Conservation (phyloP, 2,888 invertebrate genomes). For the Graphium colonna region DNA sequence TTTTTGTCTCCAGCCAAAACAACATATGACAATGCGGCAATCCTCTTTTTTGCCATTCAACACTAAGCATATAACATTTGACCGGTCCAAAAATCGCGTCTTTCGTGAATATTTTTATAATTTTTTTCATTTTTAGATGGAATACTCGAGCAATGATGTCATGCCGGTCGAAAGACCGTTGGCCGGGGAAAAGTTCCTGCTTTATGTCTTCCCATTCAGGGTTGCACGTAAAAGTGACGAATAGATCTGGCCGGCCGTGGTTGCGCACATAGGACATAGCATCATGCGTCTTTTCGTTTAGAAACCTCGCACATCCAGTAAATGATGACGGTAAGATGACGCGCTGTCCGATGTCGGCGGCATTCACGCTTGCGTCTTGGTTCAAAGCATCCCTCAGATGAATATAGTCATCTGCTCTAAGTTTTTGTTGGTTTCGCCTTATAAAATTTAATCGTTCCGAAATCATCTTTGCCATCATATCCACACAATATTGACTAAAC, state of each 20-base stretch:
- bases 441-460: neutral
- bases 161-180: conserved; percentile 34
- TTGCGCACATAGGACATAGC: conserved; percentile 36
- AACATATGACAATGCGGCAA: conserved; percentile 11
- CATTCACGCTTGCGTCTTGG: conserved; percentile 26
- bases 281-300: conserved; percentile 32
- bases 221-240: conserved; percentile 29
- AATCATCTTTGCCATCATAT: conserved; percentile 5
- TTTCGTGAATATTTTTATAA: too few relatives aligned
- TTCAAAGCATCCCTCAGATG: neutral
- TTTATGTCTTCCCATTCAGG: conserved; percentile 22
- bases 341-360: conserved; percentile 30
- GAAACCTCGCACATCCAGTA: conserved; percentile 26
- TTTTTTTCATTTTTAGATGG: conserved; percentile 19
- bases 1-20: conserved; percentile 11
- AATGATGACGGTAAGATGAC: conserved; percentile 33
- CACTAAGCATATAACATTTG: neutral
- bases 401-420: neutral
- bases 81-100: neutral
- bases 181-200: conserved; percentile 18
- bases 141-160: conserved; percentile 37
- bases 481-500: conserved; percentile 3
- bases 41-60: conserved; percentile 18
- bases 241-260: conserved; percentile 32
- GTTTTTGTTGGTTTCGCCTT: neutral